Conservation (phyloP, 2,113 vertebrate species). For the Syngnathus scovelli region DNA sequence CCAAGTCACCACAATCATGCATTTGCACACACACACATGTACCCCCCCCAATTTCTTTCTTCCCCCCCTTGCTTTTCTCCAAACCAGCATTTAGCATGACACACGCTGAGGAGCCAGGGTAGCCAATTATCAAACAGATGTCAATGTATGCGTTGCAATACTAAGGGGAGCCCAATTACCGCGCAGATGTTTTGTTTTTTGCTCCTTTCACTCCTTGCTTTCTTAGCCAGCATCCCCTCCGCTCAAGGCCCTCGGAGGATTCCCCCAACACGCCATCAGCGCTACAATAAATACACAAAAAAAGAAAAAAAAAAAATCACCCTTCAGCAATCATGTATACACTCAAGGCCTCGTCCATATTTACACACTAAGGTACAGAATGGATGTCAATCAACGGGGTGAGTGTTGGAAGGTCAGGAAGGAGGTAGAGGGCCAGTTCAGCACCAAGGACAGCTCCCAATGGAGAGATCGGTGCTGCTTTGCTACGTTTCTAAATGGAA, state of each 20-base stretch:
- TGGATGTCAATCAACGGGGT: slow-evolving; percentile 53
- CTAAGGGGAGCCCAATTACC: slow-evolving; percentile 73
- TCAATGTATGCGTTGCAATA: slow-evolving; percentile 74
- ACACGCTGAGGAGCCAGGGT: slow-evolving; percentile 61
- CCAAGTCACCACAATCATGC: slow-evolving; percentile 7
- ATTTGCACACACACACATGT: slow-evolving; percentile 2
- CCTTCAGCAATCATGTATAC: slow-evolving; percentile 22
- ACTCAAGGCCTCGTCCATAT: slow-evolving; percentile 5
- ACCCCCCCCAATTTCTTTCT: not conserved
- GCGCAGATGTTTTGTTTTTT: slow-evolving; percentile 71
- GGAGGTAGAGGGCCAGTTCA: slow-evolving; percentile 47
- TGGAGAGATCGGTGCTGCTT: slow-evolving; percentile 32
- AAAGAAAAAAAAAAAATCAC: slow-evolving; percentile 7
- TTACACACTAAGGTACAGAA: slow-evolving; percentile 30
- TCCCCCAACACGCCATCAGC: slow-evolving; percentile 17
- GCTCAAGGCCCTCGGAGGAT: slow-evolving; percentile 50
- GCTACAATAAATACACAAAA: not conserved
- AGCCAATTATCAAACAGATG: slow-evolving; percentile 77
- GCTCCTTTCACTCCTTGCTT: slow-evolving; percentile 25
- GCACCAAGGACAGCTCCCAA: slow-evolving; percentile 72
- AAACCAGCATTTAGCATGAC: slow-evolving; percentile 70
- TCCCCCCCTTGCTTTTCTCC: slow-evolving; percentile 33
- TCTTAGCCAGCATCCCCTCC: slow-evolving; percentile 49
- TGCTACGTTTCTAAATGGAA: slow-evolving; percentile 54
- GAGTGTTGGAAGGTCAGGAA: slow-evolving; percentile 8